Conservation (phyloP, 2,888 invertebrate species). For the Metalampra italica region DNA sequence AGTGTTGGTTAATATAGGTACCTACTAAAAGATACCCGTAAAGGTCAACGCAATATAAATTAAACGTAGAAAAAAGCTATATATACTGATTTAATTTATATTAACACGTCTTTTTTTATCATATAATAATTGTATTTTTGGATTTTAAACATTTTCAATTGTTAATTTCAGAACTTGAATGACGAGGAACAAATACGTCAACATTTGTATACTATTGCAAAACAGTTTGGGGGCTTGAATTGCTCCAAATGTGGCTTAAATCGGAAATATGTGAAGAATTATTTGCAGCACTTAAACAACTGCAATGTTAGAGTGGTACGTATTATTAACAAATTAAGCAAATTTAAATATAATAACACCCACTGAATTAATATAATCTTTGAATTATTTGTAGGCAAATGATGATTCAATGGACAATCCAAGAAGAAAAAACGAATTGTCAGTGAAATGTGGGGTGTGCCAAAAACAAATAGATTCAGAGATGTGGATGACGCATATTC, state of each 20-base stretch:
- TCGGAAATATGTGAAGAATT: constrained; percentile 18
- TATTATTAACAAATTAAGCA: not conserved
- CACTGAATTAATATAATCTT: too few relatives aligned
- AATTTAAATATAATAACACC: not conserved
- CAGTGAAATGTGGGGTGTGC: constrained; percentile 36
- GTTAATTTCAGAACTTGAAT: constrained; percentile 14
- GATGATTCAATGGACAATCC: too few relatives aligned
- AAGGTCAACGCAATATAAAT: too few relatives aligned
- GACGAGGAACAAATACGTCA: constrained; percentile 8
- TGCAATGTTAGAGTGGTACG: constrained; percentile 7
- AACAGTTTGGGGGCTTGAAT: constrained; percentile 14
- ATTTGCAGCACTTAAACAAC: constrained; percentile 16
- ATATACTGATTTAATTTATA: too few relatives aligned
- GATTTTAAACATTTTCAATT: not conserved
- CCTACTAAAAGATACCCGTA: too few relatives aligned
- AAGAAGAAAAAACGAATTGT: too few relatives aligned
- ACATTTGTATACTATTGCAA: constrained; percentile 14
- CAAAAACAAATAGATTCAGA: not conserved
- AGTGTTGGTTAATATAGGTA: too few relatives aligned
- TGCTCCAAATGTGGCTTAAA: constrained; percentile 22
- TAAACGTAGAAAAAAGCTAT: too few relatives aligned
- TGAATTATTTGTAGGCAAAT: too few relatives aligned
- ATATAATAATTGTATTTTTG: too few relatives aligned
- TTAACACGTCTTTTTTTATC: too few relatives aligned
- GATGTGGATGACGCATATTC: constrained; percentile 37